Evolutionary conservation across 2,888 invertebrate species (phyloP).

Genomic region (Pseudoips prasinana): DNA sequence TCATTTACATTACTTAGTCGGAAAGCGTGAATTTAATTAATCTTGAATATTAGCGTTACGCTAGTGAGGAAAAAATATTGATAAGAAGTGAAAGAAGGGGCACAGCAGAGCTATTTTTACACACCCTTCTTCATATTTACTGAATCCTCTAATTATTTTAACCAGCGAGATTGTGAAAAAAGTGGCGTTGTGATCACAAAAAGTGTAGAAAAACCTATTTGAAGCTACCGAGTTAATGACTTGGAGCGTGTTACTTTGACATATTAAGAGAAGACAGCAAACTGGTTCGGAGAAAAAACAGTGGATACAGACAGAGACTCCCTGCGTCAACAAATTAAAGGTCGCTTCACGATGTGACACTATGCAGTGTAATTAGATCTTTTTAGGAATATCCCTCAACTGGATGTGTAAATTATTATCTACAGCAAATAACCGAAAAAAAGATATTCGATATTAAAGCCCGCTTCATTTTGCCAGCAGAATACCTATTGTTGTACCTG

Average conservation of each 20-base stretch:
- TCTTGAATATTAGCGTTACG: constrained; percentile 30
- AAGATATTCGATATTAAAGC: constrained; percentile 25
- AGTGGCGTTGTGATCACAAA: constrained; percentile 39
- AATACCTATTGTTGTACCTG: too few species aligned
- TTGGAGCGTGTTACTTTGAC: constrained; percentile 68
- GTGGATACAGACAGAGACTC: constrained; percentile 39
- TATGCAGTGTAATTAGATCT: constrained; percentile 55
- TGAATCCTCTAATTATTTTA: constrained; percentile 64
- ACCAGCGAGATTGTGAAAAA: constrained; percentile 48
- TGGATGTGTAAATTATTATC: constrained; percentile 46
- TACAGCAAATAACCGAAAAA: constrained; percentile 33
- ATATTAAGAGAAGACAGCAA: constrained; percentile 68
- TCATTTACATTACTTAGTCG: constrained; percentile 37
- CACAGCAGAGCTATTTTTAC: constrained; percentile 25
- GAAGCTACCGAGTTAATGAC: constrained; percentile 62
- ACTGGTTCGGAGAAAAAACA: constrained; percentile 63
- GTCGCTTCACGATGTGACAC: constrained; percentile 56
- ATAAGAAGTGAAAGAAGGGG: constrained; percentile 29
- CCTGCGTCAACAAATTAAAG: constrained; percentile 63
- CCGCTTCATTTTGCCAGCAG: constrained; percentile 22
- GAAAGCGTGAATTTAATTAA: constrained; percentile 33
- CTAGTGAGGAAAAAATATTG: constrained; percentile 28
- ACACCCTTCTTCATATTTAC: constrained; percentile 50
- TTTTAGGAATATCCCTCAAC: constrained; percentile 40
- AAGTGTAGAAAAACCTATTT: constrained; percentile 49